These are phyloP conservation scores for Onthophagus sagittarius DNA, from an alignment of 2,888 invertebrate species.

Conservation along the genomic window DNA sequence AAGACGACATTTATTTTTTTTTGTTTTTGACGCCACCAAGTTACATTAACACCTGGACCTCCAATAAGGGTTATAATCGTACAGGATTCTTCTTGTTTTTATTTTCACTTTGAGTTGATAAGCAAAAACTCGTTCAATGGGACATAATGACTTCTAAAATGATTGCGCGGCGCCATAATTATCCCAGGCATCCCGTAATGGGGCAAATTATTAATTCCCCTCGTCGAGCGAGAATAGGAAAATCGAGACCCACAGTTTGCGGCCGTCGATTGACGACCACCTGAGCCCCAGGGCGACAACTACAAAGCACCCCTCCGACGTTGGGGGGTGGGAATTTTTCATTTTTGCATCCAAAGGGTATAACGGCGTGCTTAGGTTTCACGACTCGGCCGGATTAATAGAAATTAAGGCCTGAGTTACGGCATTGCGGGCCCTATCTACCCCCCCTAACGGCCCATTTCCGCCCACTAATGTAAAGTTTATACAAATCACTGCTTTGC, in stretches of 20 bases:
- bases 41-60: not conserved
- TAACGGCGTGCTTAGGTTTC: conserved; percentile 33
- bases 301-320: conserved; percentile 5
- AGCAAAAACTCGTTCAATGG: not conserved
- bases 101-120: not conserved
- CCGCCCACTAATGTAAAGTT: conserved; percentile 40
- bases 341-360: conserved; percentile 35
- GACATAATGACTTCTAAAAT: not conserved
- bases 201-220: not conserved
- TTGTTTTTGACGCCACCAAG: not conserved
- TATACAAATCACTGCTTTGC: conserved; percentile 38
- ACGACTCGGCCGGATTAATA: conserved; percentile 34
- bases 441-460: conserved; percentile 34
- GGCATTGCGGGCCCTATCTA: conserved; percentile 32
- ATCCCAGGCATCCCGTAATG: not conserved
- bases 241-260: not conserved
- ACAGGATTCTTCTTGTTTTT: not conserved
- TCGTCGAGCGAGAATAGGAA: not conserved
- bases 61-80: not conserved
- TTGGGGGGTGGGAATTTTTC: conserved; percentile 32
- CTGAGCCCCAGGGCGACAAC: not conserved
- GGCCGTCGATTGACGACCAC: not conserved
- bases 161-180: not conserved
- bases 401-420: conserved; percentile 36
- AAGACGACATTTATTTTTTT: not conserved